Evolutionary conservation across 2,797 vertebrate genomes (phyloP).

Genomic region (Lagorchestes hirsutus): DNA sequence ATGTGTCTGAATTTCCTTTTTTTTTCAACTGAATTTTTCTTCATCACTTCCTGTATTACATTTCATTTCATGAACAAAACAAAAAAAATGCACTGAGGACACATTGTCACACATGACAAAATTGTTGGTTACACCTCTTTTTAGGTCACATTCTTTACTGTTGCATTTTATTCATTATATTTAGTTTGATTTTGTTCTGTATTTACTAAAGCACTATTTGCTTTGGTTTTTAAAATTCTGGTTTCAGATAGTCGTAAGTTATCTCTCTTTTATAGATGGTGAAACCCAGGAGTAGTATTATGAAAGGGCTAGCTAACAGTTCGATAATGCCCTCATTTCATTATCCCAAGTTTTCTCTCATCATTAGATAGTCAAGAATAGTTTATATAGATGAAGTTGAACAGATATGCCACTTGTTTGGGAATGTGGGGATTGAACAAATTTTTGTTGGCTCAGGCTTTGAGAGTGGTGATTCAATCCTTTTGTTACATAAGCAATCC

Average conservation of each 20-base stretch:
- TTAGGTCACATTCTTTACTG: not conserved
- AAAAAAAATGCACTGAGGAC: no score
- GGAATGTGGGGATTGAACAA: slow-evolving; percentile 11
- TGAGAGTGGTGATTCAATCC: slow-evolving; percentile 25
- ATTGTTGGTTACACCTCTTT: no score
- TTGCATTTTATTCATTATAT: not conserved
- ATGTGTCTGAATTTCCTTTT: no score
- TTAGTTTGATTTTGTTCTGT: not conserved
- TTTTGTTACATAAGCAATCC: slow-evolving; percentile 9
- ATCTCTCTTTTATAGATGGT: slow-evolving; percentile 24
- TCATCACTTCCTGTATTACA: no score
- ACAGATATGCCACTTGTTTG: slow-evolving; percentile 43
- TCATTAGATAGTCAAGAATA: slow-evolving; percentile 53
- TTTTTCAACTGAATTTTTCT: no score
- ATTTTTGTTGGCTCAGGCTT: slow-evolving; percentile 16
- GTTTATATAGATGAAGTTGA: slow-evolving; percentile 51
- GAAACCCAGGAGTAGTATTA: slow-evolving; percentile 39
- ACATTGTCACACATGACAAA: no score
- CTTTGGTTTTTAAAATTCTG: slow-evolving; percentile 39
- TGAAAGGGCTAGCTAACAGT: slow-evolving; percentile 16
- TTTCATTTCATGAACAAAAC: no score
- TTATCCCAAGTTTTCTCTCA: slow-evolving; percentile 38
- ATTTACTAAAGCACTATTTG: slow-evolving; percentile 19
- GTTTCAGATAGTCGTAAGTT: slow-evolving; percentile 46
- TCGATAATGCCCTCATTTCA: slow-evolving; percentile 22